phyloP scores from a whole-genome alignment of 1,140 invertebrate species.

The Eriosoma lanigerum region DNA sequence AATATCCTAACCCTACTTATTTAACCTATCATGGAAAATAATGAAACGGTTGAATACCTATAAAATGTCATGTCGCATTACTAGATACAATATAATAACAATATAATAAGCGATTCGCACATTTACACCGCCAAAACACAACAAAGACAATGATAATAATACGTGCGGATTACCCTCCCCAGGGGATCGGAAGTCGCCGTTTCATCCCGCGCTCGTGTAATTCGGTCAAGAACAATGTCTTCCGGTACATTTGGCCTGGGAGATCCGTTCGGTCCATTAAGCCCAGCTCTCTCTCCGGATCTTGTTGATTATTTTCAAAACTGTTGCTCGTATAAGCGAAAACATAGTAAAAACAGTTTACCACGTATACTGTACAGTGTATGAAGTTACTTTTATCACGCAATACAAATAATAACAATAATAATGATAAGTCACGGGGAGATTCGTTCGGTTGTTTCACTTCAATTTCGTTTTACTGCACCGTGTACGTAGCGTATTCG shows the following conservation, averaged over 20 bases:
- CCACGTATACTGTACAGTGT: background rate
- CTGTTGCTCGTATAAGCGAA: constrained; percentile 8
- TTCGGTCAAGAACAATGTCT: constrained; percentile 47
- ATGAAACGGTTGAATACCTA: too few relatives aligned
- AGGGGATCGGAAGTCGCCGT: constrained; percentile 13
- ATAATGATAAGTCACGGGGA: too few relatives aligned
- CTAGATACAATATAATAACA: too few relatives aligned
- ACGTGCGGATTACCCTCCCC: background rate
- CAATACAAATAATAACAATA: background rate
- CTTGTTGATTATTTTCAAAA: constrained; percentile 33
- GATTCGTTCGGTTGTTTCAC: background rate
- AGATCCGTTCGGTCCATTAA: constrained; percentile 27
- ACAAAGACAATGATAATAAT: background rate
- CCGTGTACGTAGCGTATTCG: too few relatives aligned
- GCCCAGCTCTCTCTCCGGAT: background rate
- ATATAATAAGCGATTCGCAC: background rate
- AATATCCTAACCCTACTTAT: too few relatives aligned
- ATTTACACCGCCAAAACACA: background rate
- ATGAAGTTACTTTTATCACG: background rate
- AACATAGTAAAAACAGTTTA: background rate
- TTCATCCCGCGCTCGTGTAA: constrained; percentile 12
- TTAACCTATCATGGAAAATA: too few relatives aligned
- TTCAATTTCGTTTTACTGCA: background rate
- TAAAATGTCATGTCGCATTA: too few relatives aligned
- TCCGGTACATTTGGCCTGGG: constrained; percentile 26